Percentiles rank a stretch among this genome's conserved stretches.
phyloP scores from a whole-genome alignment of 2,797 vertebrate genomes.

The Crypturellus tataupa region DNA sequence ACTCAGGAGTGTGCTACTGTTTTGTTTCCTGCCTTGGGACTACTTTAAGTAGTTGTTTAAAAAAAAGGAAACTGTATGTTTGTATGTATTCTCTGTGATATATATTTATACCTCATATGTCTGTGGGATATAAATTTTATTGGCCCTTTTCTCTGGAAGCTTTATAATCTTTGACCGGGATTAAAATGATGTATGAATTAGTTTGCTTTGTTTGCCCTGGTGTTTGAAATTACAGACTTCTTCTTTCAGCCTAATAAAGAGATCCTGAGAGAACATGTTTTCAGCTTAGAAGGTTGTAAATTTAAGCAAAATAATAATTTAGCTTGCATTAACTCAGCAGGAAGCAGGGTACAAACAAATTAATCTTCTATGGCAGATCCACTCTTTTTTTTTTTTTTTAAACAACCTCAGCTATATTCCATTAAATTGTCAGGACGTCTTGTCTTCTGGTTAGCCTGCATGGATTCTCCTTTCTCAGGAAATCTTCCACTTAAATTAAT shows the following conservation, averaged over 20 bases:
- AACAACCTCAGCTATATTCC: conserved; percentile 59
- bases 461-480: neutral
- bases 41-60: neutral
- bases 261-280: conserved; percentile 61
- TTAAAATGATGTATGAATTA: conserved; percentile 38
- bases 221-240: conserved; percentile 54
- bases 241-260: conserved; percentile 61
- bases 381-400: conserved; percentile 19
- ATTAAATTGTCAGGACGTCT: conserved; percentile 63
- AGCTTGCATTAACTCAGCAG: conserved; percentile 78
- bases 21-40: neutral
- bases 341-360: conserved; percentile 69
- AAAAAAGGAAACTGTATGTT: neutral
- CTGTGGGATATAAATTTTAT: neutral
- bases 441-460: conserved; percentile 32
- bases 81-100: neutral
- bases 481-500: conserved; percentile 10
- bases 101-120: neutral
- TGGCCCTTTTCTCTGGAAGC: conserved; percentile 10
- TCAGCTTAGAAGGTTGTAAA: conserved; percentile 65
- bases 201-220: conserved; percentile 3
- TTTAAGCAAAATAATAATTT: conserved; percentile 83
- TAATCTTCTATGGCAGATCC: conserved; percentile 71
- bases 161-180: conserved; percentile 24
- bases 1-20: neutral